These are phyloP conservation scores for Chinchilla lanigera DNA, from an alignment of 2,113 vertebrate species.

Conservation along the genomic window DNA sequence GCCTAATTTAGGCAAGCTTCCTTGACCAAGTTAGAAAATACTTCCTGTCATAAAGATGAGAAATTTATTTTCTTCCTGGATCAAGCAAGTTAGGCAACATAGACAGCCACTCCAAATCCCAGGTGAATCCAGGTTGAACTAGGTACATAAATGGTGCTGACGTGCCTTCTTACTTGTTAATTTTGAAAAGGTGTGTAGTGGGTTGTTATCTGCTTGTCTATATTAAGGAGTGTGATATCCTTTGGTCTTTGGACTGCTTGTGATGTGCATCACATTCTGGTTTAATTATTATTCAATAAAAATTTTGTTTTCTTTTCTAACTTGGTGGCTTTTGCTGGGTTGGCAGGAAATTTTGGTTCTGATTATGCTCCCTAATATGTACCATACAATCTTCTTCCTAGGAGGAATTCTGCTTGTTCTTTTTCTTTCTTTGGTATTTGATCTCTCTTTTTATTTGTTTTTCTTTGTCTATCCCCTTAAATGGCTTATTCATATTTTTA, in stretches of 20 bases:
- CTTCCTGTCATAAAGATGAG: neutral
- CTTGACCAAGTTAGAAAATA: neutral
- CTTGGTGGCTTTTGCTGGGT: neutral
- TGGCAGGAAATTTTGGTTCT: neutral
- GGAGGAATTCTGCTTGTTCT: neutral
- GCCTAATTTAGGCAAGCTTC: neutral
- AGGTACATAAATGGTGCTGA: neutral
- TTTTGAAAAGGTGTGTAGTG: neutral
- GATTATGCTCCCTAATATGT: neutral
- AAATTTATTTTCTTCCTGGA: neutral
- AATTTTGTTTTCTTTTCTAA: neutral
- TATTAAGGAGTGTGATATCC: neutral
- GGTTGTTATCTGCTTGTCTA: neutral
- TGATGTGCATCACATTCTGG: neutral
- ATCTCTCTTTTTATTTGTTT: neutral
- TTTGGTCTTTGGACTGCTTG: neutral
- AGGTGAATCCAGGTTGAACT: neutral
- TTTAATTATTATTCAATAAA: neutral
- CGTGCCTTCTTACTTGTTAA: neutral
- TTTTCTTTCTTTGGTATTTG: neutral
- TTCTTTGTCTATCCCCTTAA: neutral
- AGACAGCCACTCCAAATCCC: neutral
- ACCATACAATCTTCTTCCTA: neutral
- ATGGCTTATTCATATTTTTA: neutral
- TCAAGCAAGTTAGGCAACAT: neutral